Percentiles rank a stretch among this genome's conserved stretches.
These are phyloP conservation scores for Dendroctonus ponderosae DNA, from an alignment of 1,140 invertebrate species.

Conservation along the genomic window DNA sequence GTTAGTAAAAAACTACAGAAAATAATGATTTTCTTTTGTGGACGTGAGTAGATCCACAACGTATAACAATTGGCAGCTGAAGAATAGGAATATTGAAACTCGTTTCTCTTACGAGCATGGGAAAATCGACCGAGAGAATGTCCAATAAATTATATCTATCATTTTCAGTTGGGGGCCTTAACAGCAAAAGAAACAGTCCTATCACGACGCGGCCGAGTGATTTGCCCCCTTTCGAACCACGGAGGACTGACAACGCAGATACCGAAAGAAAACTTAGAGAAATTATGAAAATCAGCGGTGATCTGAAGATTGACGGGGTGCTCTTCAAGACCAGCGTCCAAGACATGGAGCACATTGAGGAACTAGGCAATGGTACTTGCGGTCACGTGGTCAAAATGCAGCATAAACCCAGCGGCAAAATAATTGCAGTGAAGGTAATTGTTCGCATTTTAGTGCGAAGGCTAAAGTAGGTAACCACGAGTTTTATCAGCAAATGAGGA, in stretches of 20 bases:
- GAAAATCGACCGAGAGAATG: too few species aligned
- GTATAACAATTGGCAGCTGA: conserved; percentile 1
- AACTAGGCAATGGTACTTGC: conserved; percentile 93
- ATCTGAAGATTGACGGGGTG: conserved; percentile 76
- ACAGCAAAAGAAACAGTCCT: conserved; percentile 37
- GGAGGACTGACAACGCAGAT: conserved; percentile 48
- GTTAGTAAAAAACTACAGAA: too few species aligned
- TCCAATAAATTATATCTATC: too few species aligned
- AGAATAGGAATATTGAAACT: conserved; percentile 12
- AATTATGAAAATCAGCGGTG: conserved; percentile 71
- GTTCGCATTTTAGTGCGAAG: background rate
- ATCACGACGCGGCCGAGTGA: conserved; percentile 39
- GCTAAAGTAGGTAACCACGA: background rate
- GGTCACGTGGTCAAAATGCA: conserved; percentile 97
- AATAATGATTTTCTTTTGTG: too few species aligned
- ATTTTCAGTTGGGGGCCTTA: conserved; percentile 28
- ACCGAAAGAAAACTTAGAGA: conserved; percentile 54
- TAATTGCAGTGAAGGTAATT: conserved; percentile 91
- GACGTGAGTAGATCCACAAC: too few species aligned
- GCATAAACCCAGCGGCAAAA: conserved; percentile 78
- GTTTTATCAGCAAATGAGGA: conserved; percentile 86
- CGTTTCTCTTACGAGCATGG: too few species aligned
- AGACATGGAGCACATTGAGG: conserved; percentile 84
- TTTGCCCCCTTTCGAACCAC: conserved; percentile 37
- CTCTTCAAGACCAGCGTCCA: conserved; percentile 81